Evolutionary conservation across 2,113 vertebrate genomes (phyloP), one percentile per base, ranked within the genome.

Genomic region (Ascaphus truei): DNA sequence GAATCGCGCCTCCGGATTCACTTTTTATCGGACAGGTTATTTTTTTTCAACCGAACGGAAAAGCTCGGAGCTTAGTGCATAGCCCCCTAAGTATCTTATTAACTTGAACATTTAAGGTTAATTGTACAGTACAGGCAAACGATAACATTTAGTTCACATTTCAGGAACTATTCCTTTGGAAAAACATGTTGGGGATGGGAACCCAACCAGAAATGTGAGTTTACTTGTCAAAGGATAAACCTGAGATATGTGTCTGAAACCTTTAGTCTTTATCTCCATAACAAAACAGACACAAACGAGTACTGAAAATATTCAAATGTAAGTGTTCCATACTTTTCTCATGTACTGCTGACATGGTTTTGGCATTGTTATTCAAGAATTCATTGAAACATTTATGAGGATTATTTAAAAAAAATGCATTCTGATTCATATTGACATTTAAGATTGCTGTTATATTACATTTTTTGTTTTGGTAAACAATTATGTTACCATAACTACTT

Each of bases 391-490:
- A 31, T 33, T 45, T 67, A 43, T 53, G 22, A 31, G 31, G 10
- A 15, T 13, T 22, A 52, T 62, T 34, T 48, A 23, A 30, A 20
- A 23, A 30, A 20, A 36, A 30, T 15, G 12, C 16, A 3, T 33
- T 48, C 13, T 68, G 65, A 58, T 68, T 57, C 39, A 48, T 36
- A n/a, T 8, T 26, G 65, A 58, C 52, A 59, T 58, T 68, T 59
- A 59, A 29, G 50, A 37, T 59, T 25, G 4, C 12, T 25, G 55
- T 29, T 57, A 27, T 41, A 23, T 22, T 36, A 34, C n/a, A n/a
- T 22, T 26, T n/a, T 30, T 37, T 68, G 65, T 68, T 68, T 68
- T 48, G 65, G 55, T 68, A 59, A 59, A 68, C 65, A 68, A 50
- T 48, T n/a, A 31, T 18, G 65, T 68, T 50, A 59, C 65, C 47